Conservation (phyloP, 1,140 invertebrate genomes). For the Nasonia giraulti region DNA sequence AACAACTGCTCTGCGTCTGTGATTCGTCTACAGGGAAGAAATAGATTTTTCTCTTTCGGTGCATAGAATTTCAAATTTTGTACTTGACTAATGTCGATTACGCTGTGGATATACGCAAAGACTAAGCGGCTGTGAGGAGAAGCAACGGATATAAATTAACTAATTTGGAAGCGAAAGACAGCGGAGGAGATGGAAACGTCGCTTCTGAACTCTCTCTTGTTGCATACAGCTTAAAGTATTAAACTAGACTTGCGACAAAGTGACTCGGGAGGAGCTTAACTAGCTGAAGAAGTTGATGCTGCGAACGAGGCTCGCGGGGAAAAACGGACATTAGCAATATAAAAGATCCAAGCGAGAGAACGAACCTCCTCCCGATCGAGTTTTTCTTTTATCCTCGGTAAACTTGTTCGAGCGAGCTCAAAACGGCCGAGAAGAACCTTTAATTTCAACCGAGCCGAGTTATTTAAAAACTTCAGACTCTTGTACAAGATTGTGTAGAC, state of each 20-base stretch:
- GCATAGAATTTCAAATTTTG: neutral
- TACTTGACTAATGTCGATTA: neutral
- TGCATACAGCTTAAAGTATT: constrained; percentile 22
- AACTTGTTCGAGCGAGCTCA: neutral
- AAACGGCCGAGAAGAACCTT: too few relatives aligned
- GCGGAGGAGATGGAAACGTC: neutral
- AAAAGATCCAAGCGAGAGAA: neutral
- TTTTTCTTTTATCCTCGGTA: neutral
- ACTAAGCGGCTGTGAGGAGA: neutral
- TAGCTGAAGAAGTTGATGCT: constrained; percentile 14
- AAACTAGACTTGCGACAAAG: constrained; percentile 18
- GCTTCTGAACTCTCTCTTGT: constrained; percentile 13
- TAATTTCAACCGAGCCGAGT: too few relatives aligned
- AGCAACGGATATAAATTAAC: neutral
- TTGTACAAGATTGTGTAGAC: too few relatives aligned
- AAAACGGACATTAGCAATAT: neutral
- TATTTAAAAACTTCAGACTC: too few relatives aligned
- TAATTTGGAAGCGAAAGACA: constrained; percentile 6
- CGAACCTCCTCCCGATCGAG: neutral
- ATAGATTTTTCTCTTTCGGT: neutral
- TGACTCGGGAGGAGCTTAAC: constrained; percentile 4
- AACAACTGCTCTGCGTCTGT: too few relatives aligned
- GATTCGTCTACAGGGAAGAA: too few relatives aligned
- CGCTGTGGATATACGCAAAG: neutral
- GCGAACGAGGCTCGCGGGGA: neutral